Evolutionary conservation across 2,113 vertebrate species (phyloP), one percentile per base, ranked within the genome.

Genomic region (Echinops telfairi): DNA sequence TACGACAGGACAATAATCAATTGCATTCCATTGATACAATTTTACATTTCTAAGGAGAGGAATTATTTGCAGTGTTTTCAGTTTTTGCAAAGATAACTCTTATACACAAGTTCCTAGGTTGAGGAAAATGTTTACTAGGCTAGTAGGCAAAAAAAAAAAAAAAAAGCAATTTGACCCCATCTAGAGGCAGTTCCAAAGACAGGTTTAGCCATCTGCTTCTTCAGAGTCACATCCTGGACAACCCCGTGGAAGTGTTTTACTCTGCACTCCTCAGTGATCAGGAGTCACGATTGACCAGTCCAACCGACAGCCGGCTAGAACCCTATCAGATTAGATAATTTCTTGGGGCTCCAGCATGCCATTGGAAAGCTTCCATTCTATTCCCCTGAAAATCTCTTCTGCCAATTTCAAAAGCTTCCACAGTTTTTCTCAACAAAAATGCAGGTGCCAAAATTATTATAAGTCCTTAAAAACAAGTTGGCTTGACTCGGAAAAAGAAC

Each of bases 11-110:
- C 71, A 89, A 83, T 62, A 64, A 47, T 66, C 31, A 89, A 62
- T 27, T 73, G 7, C 27, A 79, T 90, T 88, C 33, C 75, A 84
- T 36, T 85, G 23, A 84, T 23, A 91, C 29, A 94, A 87, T 89
- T 93, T 70, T 95, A 83, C 25, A 57, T 60, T 91, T 95, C 92
- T 89, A 86, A 20, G n/a, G 5, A 91, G 1, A 87, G 29, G 38
- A 93, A 71, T 57, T 36, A 88, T 90, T 88, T 91, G 60, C 38
- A 31, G 77, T 85, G 66, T 12, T 38, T 43, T 68, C 76, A 38
- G 15, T 70, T 20, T 86, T 77, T 7, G 25, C 64, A 62, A 70
- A 87, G n/a, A 84, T 88, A 95, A n/a, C 38, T 77, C 83, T 27
- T 89, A 66, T 14, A 60, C 15, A 91, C 12, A 29, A 68, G 29